Evolutionary conservation across 2,888 invertebrate species (phyloP).

Genomic region (Papilio gigon): DNA sequence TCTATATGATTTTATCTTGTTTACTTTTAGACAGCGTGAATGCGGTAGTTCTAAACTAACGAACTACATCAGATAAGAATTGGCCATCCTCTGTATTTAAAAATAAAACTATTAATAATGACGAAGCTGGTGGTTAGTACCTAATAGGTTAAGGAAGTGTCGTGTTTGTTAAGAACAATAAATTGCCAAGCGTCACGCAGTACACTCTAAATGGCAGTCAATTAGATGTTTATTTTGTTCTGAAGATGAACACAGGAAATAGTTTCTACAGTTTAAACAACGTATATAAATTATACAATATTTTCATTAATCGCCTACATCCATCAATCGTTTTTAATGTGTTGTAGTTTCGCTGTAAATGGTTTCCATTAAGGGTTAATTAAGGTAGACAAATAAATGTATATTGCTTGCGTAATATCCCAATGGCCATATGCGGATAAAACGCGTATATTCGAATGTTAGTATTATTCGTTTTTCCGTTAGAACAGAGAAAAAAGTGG

Average conservation of each 20-base stretch:
- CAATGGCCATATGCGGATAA: too few relatives aligned
- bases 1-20: too few relatives aligned
- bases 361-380: not conserved
- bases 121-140: not conserved
- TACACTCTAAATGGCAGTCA: slow-evolving; percentile 8
- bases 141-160: slow-evolving; percentile 20
- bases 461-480: too few relatives aligned
- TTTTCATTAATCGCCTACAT: not conserved
- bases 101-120: not conserved
- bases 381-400: not conserved
- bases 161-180: slow-evolving; percentile 16
- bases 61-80: too few relatives aligned
- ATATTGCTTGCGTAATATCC: not conserved
- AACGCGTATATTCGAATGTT: too few relatives aligned
- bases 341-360: not conserved
- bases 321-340: not conserved
- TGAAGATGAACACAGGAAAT: slow-evolving; percentile 28
- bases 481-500: too few relatives aligned
- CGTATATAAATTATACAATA: not conserved
- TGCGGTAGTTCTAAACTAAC: not conserved
- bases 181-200: slow-evolving; percentile 26
- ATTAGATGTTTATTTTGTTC: slow-evolving; percentile 24
- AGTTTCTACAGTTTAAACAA: slow-evolving; percentile 29
- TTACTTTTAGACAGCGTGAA: too few relatives aligned
- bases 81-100: too few relatives aligned